A percentile compares a stretch with the other conserved stretches of the same genome.
These are phyloP conservation scores for Loxodonta africana DNA, from an alignment of 2,113 vertebrate species.

Conservation along the genomic window DNA sequence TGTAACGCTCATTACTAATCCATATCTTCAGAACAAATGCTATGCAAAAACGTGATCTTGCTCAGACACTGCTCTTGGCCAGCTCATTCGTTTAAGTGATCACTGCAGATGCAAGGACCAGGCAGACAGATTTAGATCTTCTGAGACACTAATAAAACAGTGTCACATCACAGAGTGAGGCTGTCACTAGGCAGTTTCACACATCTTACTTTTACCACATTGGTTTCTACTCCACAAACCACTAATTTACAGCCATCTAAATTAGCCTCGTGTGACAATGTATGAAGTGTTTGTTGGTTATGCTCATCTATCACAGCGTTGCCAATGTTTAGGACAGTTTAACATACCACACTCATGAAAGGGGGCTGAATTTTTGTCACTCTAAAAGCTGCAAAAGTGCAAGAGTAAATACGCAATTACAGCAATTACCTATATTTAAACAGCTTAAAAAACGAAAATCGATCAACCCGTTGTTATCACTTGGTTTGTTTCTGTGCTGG, in stretches of 20 bases:
- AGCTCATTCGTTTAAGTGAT: neutral
- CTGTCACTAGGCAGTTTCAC: neutral
- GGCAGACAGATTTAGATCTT: neutral
- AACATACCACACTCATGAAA: conserved; percentile 59
- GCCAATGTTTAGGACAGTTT: conserved; percentile 70
- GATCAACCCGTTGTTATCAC: neutral
- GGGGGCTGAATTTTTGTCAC: neutral
- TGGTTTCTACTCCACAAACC: conserved; percentile 38
- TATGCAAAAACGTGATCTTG: neutral
- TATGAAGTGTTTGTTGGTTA: conserved; percentile 36
- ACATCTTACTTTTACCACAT: neutral
- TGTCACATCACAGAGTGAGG: neutral
- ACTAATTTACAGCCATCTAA: conserved; percentile 51
- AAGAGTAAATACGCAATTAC: conserved; percentile 70
- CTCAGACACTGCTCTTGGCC: neutral
- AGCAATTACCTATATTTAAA: conserved; percentile 53
- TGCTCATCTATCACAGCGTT: neutral
- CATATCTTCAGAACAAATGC: neutral
- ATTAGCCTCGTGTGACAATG: conserved; percentile 26
- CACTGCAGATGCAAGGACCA: neutral
- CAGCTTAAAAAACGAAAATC: neutral
- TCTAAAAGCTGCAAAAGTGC: conserved; percentile 65
- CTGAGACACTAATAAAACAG: neutral
- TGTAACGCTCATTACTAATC: neutral
- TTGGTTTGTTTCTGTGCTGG: conserved; percentile 35